Conservation (phyloP, 2,888 invertebrate genomes). For the Ferrisia virgata region DNA sequence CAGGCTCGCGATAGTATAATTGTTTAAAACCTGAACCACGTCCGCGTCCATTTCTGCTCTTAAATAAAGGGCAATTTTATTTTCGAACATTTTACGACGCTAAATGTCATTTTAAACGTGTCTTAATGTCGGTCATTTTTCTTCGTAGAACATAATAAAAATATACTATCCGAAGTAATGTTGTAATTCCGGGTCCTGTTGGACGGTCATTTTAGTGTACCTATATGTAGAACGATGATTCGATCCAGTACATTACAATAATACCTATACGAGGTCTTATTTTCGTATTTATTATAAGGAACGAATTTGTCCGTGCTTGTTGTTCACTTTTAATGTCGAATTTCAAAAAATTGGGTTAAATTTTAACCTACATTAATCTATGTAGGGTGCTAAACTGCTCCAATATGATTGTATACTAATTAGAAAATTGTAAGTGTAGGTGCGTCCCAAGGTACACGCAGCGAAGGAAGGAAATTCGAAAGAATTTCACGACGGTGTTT, state of each 20-base stretch:
- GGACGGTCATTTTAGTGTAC: too few species aligned
- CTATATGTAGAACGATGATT: background rate
- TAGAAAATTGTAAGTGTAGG: too few species aligned
- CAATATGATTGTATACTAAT: too few species aligned
- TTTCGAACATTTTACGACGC: background rate
- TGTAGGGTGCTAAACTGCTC: background rate
- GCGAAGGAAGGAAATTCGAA: background rate
- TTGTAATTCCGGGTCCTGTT: background rate
- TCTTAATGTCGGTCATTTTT: background rate
- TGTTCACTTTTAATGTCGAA: background rate
- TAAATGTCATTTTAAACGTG: background rate
- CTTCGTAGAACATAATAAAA: background rate
- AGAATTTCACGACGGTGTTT: background rate
- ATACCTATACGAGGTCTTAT: too few species aligned
- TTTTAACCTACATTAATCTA: background rate
- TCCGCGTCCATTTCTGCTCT: background rate
- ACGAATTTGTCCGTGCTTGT: background rate
- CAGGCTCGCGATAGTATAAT: background rate
- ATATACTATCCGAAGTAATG: background rate
- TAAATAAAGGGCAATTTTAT: background rate
- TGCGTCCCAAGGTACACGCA: background rate
- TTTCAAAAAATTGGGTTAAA: background rate
- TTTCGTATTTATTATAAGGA: background rate
- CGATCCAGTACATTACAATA: too few species aligned
- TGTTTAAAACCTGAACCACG: background rate